Base-by-base conservation (phyloP, 1,140 invertebrate genomes). In the Bombus consobrinus region DNA sequence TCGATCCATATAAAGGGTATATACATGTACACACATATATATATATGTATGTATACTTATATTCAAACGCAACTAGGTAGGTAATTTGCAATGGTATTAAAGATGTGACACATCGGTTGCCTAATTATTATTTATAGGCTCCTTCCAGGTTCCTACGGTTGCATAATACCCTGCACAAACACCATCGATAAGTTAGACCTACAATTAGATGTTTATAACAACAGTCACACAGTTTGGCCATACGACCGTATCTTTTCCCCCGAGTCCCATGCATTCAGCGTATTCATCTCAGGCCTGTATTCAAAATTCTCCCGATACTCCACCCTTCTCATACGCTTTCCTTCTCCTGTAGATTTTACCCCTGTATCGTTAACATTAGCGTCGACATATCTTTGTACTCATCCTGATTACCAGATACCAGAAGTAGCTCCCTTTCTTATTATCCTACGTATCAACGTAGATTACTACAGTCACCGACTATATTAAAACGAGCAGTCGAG, bases 131-230 rank as follows among this genome's bases (percentile, higher is more conserved):
- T 85, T 57, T 85, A 85, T 66, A 62, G 34, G 28, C 53, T 37
- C n/a, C 34, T 81, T 64, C 9, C 5, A 59, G 57, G 22, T 13
- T 32, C 13, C 47, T 12, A 28, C 34, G 28, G 37, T 41, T 79
- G 18, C 28, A 41, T 10, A 74, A n/a, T 9, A 34, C 64, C 66
- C 47, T 53, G 18, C 22, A 53, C 47, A 53, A 53, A 53, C 47
- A 47, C 25, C 15, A 10, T 28, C 79, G 64, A 91, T 88, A 88
- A 91, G 86, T 90, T 90, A 64, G 71, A 90, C 81, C 88, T 90
- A 59, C 57, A 59, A 59, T 59, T 62, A 86, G 69, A n/a, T 88
- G 72, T 86, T 88, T 68, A 69, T 41, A 69, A 77, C 37, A n/a
- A 66, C 74, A 76, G 75, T 81, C 57, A 75, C 73, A 90, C 81